phyloP scores from a whole-genome alignment of 2,113 vertebrate species.

The Corythaeola cristata region DNA sequence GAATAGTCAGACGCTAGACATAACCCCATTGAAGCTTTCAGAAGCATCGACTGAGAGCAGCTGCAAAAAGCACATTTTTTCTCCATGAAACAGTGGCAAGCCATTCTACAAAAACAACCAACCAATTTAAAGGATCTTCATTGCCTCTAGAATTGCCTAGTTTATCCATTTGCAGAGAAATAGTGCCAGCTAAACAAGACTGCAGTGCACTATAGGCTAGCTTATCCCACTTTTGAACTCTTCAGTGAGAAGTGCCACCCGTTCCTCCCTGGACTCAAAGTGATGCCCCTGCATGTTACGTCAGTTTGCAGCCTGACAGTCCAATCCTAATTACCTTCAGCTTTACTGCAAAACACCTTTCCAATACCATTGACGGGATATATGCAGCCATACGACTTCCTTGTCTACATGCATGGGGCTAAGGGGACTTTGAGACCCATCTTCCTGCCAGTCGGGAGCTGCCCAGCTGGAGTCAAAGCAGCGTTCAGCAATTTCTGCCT shows the following conservation, averaged over 20 bases:
- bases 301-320: not conserved
- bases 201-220: not conserved
- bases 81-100: not conserved
- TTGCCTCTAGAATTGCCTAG: constrained; percentile 1
- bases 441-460: not conserved
- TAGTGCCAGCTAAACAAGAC: not conserved
- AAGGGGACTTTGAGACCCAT: not conserved
- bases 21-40: not conserved
- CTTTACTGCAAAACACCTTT: not conserved
- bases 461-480: not conserved
- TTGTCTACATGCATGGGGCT: not conserved
- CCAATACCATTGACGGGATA: not conserved
- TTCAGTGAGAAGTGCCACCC: not conserved
- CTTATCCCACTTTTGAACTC: not conserved
- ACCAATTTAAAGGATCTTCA: not conserved
- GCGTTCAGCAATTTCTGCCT: not conserved
- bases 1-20: not conserved
- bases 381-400: not conserved
- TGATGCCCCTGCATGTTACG: not conserved
- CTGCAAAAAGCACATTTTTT: constrained; percentile 1
- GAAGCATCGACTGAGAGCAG: not conserved
- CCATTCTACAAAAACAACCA: not conserved
- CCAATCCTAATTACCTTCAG: not conserved
- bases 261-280: not conserved
- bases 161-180: constrained; percentile 16